Base-by-base conservation (phyloP, 2,797 vertebrate species). In the Eulemur coronatus region DNA sequence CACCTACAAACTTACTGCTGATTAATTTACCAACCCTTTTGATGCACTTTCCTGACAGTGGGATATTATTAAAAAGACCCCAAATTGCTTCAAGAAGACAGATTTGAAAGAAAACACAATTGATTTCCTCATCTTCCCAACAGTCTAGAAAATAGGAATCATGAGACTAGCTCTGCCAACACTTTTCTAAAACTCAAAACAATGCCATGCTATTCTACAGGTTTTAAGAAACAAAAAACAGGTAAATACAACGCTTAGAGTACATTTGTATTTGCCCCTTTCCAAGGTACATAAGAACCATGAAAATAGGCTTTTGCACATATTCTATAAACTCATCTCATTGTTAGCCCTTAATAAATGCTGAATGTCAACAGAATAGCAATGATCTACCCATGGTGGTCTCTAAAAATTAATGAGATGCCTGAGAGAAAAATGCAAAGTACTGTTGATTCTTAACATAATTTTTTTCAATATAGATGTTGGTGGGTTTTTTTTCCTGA, bases 351-450 rank as follows among this genome's bases (percentile, higher is more conserved):
- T 95, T 78, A 89, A 43, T 84, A 94, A 89, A 87, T 84, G 35
- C 88, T 94, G 81, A 96, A 89, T 91, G 78, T 67, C 92, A 96
- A 76, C 84, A 96, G 67, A 94, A 78, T 33, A 96, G 55, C 79
- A 93, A 95, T 92, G 73, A 65, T 33, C 57, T 97, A 41, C 57
- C 50, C 55, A 46, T 50, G 43, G 61, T 88, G 33, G 91, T 75
- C 89, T 30, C 43, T 84, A 81, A 88, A 91, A 96, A 92, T 41
- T n/a, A 41, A 41, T 5, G 41, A 41, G 41, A 41, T 41, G 38
- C 52, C 86, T 63, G 43, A 93, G 50, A 93, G 80, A 93, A 96
- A 96, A 97, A 96, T 75, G 61, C 30, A 88, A 96, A 95, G 76
- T 70, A 84, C 24, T 80, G 4, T 55, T 88, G 82, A 87, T 73